Base-by-base conservation (phyloP, 2,888 invertebrate genomes). In the Diarsia rubi region DNA sequence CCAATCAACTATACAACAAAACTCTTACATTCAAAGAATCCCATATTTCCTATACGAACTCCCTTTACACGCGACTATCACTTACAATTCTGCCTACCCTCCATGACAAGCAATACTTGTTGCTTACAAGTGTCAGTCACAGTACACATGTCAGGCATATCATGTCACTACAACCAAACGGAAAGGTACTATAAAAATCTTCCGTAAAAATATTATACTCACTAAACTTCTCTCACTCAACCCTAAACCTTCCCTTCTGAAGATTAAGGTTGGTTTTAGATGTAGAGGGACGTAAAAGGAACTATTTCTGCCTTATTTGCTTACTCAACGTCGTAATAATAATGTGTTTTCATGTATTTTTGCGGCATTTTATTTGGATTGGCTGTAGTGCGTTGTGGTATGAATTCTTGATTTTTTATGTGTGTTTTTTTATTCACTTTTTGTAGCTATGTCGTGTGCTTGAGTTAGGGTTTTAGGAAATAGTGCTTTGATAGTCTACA, bases 281-380 rank as follows among this genome's bases (percentile, higher is more conserved):
- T 27, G 2, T 8, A 14, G 3, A 52, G 24, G 45, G 52, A 44
- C 62, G 70, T 83, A 78, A 73, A 60, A 64, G 63, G 75, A 83
- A 84, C 84, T 90, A 88, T 90, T 88, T 81, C 81, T 83, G 81
- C 78, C 81, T 85, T 90, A 90, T 90, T 90, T 90, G 89, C 86
- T 82, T 84, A 89, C 88, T 89, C 86, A 84, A 88, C 78, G 82
- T 84, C 71, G 88, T 89, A 87, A 89, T 88, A 88, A 88, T 86
- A 89, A 87, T 86, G 86, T 87, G 81, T 86, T 89, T 88, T 79
- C 68, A 31, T 65, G 79, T 81, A 75, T 85, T 84, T 85, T 75
- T 84, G 73, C 63, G 52, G 80, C 63, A 68, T 84, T 84, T 84
- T 79, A 85, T 73, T 73, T 69, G 69, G 47, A 85, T 85, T 82